Base-by-base conservation (phyloP, 2,113 vertebrate genomes). In the Micromys minutus region DNA sequence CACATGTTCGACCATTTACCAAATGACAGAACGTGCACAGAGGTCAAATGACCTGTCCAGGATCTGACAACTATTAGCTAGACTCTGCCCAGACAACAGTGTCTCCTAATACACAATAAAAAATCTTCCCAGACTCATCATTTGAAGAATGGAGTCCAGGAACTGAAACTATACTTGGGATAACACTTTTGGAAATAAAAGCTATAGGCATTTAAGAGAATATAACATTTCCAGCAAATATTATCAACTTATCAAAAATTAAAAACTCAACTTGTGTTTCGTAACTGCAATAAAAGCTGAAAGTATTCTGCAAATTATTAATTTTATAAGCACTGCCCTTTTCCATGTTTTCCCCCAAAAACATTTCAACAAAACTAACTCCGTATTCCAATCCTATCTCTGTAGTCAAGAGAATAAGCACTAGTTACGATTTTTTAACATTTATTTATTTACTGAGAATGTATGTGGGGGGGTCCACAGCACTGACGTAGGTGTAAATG, bases 81-180 rank as follows among this genome's bases (percentile, higher is more conserved):
- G 76, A 81, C 52, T 92, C 34, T 45, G 36, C 93, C 87, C 65
- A 95, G 93, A 76, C 45, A 72, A 2, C 52, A n/a, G 34, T 87
- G 19, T 80, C 57, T 92, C 47, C 39, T 71, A 8, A 12, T 92
- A 93, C 80, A 57, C 34, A 93, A n/a, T 7, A 85, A n/a, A n/a
- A 76, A 91, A n/a, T 84, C 80, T 95, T 96, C 75, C 89, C 21
- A 74, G 72, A 94, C 87, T 50, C 55, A 16, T 90, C 77, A 91
- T 83, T n/a, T 79, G 31, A 94, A 92, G 57, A 83, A 29, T 19
- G 1, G 16, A 42, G 16, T 90, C 11, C 34, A 89, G 19, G 22
- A 95, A 63, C 3, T 87, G 36, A 92, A 83, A 95, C 12, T 75
- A 21, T 52, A 7, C 50, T 67, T 42, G 34, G n/a, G 79, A 71